Percentiles rank a stretch among this genome's conserved stretches.
Evolutionary conservation across 2,113 vertebrate species (phyloP).

Genomic region (Dryoscopus gambensis): DNA sequence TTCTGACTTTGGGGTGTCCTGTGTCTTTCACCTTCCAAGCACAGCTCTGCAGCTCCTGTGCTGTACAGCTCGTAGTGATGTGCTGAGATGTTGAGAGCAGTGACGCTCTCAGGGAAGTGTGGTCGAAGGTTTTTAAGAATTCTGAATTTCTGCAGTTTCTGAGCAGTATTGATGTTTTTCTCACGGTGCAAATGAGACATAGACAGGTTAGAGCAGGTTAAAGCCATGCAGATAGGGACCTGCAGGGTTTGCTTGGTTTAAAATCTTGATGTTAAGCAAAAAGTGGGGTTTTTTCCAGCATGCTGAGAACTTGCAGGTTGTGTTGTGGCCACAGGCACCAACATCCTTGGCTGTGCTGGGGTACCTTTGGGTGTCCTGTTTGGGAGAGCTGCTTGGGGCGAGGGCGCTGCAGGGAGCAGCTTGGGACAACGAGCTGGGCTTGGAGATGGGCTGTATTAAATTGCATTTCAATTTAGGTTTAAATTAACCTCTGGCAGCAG

Average conservation of each 20-base stretch:
- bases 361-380: neutral
- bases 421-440: neutral
- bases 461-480: neutral
- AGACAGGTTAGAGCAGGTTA: neutral
- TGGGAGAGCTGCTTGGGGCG: neutral
- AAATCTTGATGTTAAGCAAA: neutral
- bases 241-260: neutral
- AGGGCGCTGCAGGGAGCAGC: neutral
- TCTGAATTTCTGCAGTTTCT: neutral
- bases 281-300: fast-evolving
- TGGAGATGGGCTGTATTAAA: neutral
- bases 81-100: fast-evolving
- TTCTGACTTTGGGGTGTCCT: neutral
- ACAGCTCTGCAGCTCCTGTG: neutral
- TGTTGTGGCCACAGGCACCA: neutral
- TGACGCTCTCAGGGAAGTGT: neutral
- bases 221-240: neutral
- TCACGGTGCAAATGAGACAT: fast-evolving
- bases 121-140: fast-evolving
- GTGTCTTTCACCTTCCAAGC: neutral
- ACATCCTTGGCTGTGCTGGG: neutral
- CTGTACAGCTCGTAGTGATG: fast-evolving
- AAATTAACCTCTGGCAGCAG: neutral
- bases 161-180: neutral
- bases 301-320: neutral